Conservation (phyloP, 2,113 vertebrate species). For the Stercorarius parasiticus region DNA sequence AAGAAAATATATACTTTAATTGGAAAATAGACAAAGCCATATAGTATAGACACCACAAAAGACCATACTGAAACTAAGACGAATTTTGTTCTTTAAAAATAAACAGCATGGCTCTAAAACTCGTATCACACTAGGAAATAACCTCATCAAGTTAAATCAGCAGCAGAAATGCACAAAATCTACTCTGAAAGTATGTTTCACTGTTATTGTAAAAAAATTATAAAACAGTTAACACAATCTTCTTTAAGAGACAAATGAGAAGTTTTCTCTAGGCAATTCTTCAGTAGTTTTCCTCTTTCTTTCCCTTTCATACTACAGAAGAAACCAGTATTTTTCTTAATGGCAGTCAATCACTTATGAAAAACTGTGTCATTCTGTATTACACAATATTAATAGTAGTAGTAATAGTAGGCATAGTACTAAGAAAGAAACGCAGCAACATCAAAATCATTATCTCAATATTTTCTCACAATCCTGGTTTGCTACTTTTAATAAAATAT, state of each 20-base stretch:
- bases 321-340: background rate
- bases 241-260: background rate
- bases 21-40: constrained; percentile 39
- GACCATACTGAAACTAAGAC: background rate
- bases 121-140: background rate
- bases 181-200: background rate
- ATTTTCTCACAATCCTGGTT: background rate
- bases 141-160: background rate
- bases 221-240: background rate
- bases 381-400: background rate
- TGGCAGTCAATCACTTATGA: background rate
- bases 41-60: background rate
- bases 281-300: background rate
- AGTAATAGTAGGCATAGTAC: background rate
- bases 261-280: background rate
- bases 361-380: background rate
- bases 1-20: constrained; percentile 59
- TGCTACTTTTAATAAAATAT: background rate
- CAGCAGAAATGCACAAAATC: background rate
- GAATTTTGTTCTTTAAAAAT: constrained; percentile 6
- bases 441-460: background rate
- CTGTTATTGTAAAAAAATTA: background rate
- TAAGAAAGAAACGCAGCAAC: background rate
- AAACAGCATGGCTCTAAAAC: background rate
- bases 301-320: background rate